phyloP scores from a whole-genome alignment of 2,113 vertebrate genomes.

The Nycticorax nycticorax region DNA sequence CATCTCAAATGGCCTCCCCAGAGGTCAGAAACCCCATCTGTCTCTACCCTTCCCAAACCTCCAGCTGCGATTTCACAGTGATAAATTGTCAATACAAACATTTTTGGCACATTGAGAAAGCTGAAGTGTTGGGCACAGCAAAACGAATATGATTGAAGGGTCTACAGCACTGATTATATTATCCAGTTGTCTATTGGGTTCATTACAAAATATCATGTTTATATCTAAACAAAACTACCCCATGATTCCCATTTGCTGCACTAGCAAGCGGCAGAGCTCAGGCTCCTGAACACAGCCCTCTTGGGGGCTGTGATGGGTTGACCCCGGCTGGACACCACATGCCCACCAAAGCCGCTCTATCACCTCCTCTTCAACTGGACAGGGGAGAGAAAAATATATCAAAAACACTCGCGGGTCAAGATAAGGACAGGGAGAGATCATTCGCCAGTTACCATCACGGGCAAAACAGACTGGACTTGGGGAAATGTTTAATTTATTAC shows the following conservation, averaged over 20 bases:
- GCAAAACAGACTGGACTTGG: no score
- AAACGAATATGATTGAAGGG: neutral
- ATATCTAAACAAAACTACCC: neutral
- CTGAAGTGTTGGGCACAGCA: neutral
- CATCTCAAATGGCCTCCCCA: neutral
- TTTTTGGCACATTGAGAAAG: neutral
- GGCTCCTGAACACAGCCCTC: neutral
- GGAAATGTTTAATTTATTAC: no score
- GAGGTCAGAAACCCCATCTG: neutral
- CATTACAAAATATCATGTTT: neutral
- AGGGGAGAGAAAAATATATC: no score
- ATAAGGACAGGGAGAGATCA: no score
- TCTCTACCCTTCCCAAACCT: neutral
- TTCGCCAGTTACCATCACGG: no score
- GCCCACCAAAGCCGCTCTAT: no score
- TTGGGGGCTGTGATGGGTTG: no score
- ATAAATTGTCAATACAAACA: neutral
- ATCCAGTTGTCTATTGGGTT: neutral
- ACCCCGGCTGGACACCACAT: no score
- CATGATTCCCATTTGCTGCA: neutral
- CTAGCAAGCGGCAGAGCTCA: neutral
- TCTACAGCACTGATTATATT: neutral
- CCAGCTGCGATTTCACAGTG: neutral
- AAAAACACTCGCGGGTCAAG: no score
- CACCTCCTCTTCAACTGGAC: no score